Percentiles rank a stretch among this genome's conserved stretches.
These are phyloP conservation scores for Anolis carolinensis DNA, from an alignment of 2,113 vertebrate species.

Conservation along the genomic window DNA sequence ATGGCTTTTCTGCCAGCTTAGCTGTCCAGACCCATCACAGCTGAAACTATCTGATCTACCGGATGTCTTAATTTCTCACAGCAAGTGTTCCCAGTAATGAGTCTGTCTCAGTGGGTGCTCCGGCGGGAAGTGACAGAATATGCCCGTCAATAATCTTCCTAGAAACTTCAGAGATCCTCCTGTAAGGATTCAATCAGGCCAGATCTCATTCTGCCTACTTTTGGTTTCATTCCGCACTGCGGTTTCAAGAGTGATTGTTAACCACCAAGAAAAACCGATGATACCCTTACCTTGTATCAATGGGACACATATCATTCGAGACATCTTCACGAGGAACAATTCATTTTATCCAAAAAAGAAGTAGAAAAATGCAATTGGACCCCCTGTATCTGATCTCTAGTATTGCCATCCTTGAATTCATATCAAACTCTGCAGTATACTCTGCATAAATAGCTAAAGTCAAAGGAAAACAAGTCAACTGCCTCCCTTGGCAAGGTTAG, in stretches of 20 bases:
- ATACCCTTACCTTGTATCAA: neutral
- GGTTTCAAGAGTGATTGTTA: slow-evolving; percentile 3
- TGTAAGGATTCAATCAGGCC: neutral
- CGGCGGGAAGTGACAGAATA: slow-evolving; percentile 11
- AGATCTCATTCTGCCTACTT: slow-evolving; percentile 2
- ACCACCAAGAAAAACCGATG: neutral
- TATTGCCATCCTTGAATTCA: neutral
- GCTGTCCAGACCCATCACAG: slow-evolving; percentile 8
- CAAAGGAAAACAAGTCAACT: neutral
- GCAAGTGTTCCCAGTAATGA: neutral
- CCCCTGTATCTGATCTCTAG: too few relatives aligned
- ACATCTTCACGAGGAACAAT: neutral
- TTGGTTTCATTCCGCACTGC: neutral
- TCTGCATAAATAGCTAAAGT: neutral
- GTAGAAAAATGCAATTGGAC: neutral
- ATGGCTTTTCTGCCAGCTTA: slow-evolving; percentile 10
- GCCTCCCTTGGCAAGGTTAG: neutral
- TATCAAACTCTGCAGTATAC: neutral
- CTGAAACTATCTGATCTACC: slow-evolving; percentile 17
- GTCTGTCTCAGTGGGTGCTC: neutral
- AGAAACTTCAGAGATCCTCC: neutral
- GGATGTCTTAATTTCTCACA: slow-evolving; percentile 34
- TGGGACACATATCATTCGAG: neutral
- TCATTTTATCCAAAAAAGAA: neutral
- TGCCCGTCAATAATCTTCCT: neutral